Base-by-base conservation (phyloP, 2,797 vertebrate species). In the Dicrostonyx torquatus region DNA sequence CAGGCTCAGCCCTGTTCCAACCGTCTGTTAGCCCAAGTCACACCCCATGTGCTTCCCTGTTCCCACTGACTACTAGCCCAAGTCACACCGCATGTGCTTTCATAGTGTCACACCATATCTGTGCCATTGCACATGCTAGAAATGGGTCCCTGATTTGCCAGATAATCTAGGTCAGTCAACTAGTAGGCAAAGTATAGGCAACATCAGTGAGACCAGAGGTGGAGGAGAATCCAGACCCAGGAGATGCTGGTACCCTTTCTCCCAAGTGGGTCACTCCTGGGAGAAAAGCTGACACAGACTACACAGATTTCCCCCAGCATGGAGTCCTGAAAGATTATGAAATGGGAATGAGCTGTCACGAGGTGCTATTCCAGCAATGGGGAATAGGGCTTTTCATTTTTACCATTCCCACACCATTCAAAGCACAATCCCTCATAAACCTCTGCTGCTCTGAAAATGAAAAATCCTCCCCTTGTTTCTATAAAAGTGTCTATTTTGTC, bases 401-500 rank as follows among this genome's bases (percentile, higher is more conserved):
- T 87, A 89, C 77, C 17, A 93, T 87, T 89, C 84, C 75, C 83
- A 0, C 80, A 34, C 78, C 94, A 92, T 86, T 91, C 22, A 91
- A 73, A 96, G 20, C 55, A 83, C 22, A 85, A 87, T 89, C 40
- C 72, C 5, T 89, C 43, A 87, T 83, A 94, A 88, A 80, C 17
- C 22, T 93, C 2, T 93, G 13, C n/a, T 83, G 29, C n/a, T 86
- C 83, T 97, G 83, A 92, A 78, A 73, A 78, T 89, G 15, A 94
- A 90, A 91, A 95, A 73, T 9, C 64, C 83, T 83, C 86, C 70
- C 66, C 4, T 89, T 93, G 93, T 68, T 96, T 94, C 92, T 80
- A 89, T 90, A 58, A 89, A 88, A 62, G 70, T 73, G 50, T 90
- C 24, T 29, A 72, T 87, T 94, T 96, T 91, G 68, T 77, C 78